Evolutionary conservation across 2,888 invertebrate species (phyloP), one percentile per base, ranked within the genome.

Genomic region (Ophonus ardosiacus): DNA sequence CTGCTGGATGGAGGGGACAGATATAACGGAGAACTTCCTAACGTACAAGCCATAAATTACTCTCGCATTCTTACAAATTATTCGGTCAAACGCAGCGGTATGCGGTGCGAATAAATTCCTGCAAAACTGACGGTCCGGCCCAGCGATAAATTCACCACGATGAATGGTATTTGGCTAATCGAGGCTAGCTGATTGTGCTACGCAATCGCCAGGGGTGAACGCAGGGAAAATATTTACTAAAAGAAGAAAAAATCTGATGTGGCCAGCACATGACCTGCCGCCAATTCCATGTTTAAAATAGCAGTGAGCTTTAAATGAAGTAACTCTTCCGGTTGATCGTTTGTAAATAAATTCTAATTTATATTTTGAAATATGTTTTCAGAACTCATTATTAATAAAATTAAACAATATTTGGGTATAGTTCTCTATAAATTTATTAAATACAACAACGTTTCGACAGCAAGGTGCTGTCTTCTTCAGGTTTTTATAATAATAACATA

Each of bases 51-150:
- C 80, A 80, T 80, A 80, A 63, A 80, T 80, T 59, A 80, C 63
- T 61, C 57, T 43, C 21, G 80, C 63, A 80, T 80, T 80, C 80
- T 80, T 80, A 63, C 63, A 80, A 80, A 80, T 80, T 80, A 80
- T 80, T 80, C 80, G 63, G 61, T 80, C 63, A 63, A 80, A 80
- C 61, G 63, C 61, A 80, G 80, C 43, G 43, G 80, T 63, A 61
- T 63, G 63, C 43, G 61, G 80, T n/a, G 63, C 63, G 80, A 80
- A 80, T 63, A 63, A 63, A 80, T 63, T 80, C 59, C 40, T 80
- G 79, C 38, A 79, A 57, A 79, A 79, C 79, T 79, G 79, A 79
- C 63, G 80, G 80, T 43, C 43, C 63, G 8, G 43, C 63, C 31
- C 21, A n/a, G n/a, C 63, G 80, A 80, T 80, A 63, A 80, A 80